phyloP scores from a whole-genome alignment of 1,140 invertebrate genomes.

The Hypsibius dujardini region DNA sequence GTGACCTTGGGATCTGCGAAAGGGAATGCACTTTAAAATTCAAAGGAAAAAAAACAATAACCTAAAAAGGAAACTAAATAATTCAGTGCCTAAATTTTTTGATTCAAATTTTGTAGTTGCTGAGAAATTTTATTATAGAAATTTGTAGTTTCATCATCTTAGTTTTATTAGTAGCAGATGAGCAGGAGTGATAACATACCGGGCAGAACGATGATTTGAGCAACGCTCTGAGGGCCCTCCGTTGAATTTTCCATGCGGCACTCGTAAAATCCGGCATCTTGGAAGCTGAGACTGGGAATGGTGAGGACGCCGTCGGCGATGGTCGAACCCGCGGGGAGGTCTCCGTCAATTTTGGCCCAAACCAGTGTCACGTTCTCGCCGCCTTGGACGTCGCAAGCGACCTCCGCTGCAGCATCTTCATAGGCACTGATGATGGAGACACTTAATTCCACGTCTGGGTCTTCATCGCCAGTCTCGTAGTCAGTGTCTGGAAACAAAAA shows the following conservation, averaged over 20 bases:
- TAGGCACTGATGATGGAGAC: background rate
- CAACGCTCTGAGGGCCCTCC: background rate
- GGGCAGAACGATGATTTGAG: background rate
- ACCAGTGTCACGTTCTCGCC: background rate
- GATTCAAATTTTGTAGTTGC: too few species aligned
- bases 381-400: conserved; percentile 4
- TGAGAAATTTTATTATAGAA: too few species aligned
- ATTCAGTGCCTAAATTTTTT: too few species aligned
- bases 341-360: background rate
- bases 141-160: too few species aligned
- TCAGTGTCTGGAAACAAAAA: too few species aligned
- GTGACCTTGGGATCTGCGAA: background rate
- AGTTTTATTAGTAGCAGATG: too few species aligned
- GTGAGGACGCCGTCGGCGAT: background rate
- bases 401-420: background rate
- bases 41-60: too few species aligned
- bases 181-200: background rate
- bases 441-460: background rate
- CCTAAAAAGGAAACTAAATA: too few species aligned
- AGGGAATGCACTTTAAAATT: too few species aligned
- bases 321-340: background rate
- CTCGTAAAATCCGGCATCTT: conserved; percentile 6
- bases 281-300: background rate
- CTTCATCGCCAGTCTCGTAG: background rate
- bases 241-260: background rate